Conservation (phyloP, 2,797 vertebrate species). For the Streptopelia turtur region DNA sequence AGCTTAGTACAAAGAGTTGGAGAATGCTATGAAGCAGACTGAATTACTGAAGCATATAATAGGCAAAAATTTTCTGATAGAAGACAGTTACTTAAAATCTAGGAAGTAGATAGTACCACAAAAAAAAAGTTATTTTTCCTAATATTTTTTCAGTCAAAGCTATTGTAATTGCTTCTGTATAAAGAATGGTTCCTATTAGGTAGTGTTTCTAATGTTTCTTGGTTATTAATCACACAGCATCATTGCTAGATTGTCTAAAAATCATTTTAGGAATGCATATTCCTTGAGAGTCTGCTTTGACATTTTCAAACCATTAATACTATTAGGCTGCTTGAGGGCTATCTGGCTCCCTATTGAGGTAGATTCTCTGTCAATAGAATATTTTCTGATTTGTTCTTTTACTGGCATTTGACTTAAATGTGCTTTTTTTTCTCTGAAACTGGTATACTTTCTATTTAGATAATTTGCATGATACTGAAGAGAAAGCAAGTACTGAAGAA, state of each 20-base stretch:
- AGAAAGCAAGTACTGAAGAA: background rate
- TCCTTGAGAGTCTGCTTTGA: background rate
- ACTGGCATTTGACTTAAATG: background rate
- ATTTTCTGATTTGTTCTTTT: background rate
- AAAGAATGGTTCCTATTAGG: slow-evolving; percentile 12
- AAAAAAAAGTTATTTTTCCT: slow-evolving; percentile 8
- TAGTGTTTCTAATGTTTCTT: background rate
- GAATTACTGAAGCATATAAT: slow-evolving; percentile 9
- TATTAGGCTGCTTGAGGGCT: background rate
- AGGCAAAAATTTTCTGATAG: background rate
- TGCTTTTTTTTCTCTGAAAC: background rate
- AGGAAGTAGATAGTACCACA: background rate
- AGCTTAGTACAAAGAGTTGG: background rate
- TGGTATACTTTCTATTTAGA: background rate
- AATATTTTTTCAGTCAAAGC: slow-evolving; percentile 12
- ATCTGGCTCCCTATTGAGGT: background rate
- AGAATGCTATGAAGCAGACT: background rate
- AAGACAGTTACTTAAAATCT: background rate
- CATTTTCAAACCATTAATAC: background rate
- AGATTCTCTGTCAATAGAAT: background rate
- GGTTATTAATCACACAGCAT: background rate
- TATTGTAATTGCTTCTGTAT: background rate
- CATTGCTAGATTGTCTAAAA: background rate
- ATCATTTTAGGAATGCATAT: background rate
- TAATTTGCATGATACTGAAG: background rate